Base-by-base conservation (phyloP, 2,888 invertebrate genomes). In the Gastrophysa polygoni region DNA sequence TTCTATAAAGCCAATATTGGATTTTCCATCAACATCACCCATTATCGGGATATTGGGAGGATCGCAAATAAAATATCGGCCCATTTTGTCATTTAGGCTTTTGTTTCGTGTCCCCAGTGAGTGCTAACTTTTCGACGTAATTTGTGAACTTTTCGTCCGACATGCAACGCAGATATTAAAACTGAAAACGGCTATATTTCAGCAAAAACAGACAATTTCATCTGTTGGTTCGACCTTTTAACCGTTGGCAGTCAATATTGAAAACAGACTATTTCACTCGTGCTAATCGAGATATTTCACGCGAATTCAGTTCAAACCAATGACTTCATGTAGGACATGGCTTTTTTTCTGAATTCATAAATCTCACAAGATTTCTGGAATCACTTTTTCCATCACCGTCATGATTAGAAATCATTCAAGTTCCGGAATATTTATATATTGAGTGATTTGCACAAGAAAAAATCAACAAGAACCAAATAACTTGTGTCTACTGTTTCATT, bases 51-150 rank as follows among this genome's bases (percentile, higher is more conserved):
- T 18, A 44, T 55, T 44, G 17, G 28, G 11, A 44, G 29, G 29
- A 59, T 49, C 50, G 46, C 24, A 58, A 59, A 63, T 59, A 59
- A 59, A 56, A 63, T 63, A 62, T 58, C 46, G 59, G 38, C 56
- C 56, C 55, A 56, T 59, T 59, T 54, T 51, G 59, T 59, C 55
- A 63, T 59, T 55, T 49, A 55, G 58, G 47, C 62, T 63, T 63
- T 62, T 62, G 57, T 57, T 62, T 62, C 34, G 46, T 28, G 55
- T 62, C 58, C 52, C 58, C 3, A 20, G 50, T 43, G 62, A 43
- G 58, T 38, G 46, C 49, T 59, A 63, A 63, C 55, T 59, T 63
- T 63, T 52, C 44, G 44, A 24, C 38, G 58, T 58, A 62, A 58
- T 62, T 62, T 24, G 24, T 24, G 61, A 47, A 61, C 52, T 57